These are phyloP conservation scores for Neoascia interrupta DNA, from an alignment of 2,888 invertebrate species.

Conservation along the genomic window DNA sequence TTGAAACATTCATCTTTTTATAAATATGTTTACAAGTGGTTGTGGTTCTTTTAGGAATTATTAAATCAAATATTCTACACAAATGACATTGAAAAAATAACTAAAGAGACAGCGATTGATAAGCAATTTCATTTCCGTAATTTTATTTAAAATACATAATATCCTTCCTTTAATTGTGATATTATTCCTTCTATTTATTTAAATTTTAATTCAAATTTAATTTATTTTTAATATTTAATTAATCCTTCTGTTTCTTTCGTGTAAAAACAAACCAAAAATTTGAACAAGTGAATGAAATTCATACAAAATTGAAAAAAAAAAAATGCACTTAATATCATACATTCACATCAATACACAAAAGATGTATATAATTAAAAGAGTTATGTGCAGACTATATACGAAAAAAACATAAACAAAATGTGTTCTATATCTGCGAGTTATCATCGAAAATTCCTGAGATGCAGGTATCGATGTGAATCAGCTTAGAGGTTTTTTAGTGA, in stretches of 20 bases:
- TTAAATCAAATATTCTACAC: too few species aligned
- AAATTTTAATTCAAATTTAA: constrained; percentile 39
- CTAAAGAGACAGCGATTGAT: constrained; percentile 29
- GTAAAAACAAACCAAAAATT: constrained; percentile 42
- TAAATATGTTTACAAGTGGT: constrained; percentile 77
- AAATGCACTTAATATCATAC: constrained; percentile 65
- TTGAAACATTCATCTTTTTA: constrained; percentile 48
- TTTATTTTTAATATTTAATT: constrained; percentile 65
- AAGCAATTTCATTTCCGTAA: too few species aligned
- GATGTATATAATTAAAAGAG: constrained; percentile 70
- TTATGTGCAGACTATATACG: constrained; percentile 3
- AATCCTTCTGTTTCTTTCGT: constrained; percentile 68
- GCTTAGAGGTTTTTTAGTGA: too few species aligned
- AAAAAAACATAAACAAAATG: constrained; percentile 11
- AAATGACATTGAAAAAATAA: constrained; percentile 24
- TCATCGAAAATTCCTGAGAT: constrained; percentile 27
- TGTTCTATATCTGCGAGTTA: too few species aligned
- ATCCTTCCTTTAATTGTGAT: constrained; percentile 41
- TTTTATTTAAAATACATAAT: constrained; percentile 28
- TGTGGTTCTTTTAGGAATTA: constrained; percentile 78
- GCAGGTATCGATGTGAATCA: constrained; percentile 3
- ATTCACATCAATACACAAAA: constrained; percentile 59
- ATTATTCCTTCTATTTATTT: constrained; percentile 64
- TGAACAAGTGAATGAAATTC: constrained; percentile 55
- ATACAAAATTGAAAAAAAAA: constrained; percentile 22